Base-by-base conservation (phyloP, 1,140 invertebrate species). In the Panagrolaimus sp. region DNA sequence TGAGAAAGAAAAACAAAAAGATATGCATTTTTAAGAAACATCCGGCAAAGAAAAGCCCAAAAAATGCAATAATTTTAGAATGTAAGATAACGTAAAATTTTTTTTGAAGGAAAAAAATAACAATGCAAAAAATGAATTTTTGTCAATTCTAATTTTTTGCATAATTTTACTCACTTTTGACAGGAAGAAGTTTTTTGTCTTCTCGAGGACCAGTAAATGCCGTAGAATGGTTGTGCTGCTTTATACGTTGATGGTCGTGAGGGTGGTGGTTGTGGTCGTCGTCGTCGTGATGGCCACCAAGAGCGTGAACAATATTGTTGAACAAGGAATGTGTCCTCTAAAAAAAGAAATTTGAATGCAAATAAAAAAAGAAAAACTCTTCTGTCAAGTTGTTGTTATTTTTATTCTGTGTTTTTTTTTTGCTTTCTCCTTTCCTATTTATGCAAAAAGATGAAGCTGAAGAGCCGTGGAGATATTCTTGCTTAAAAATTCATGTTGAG, bases 301-400 rank as follows among this genome's bases (percentile, higher is more conserved):
- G 68, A n/a, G 84, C 84, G 68, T 81, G 84, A 48, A 86, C 84
- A 53, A 86, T 83, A 69, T 83, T 86, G 53, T 95, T 94, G 84
- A 98, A 98, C 47, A 98, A 85, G 44, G 92, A 92, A 85, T 98
- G 94, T 84, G 97, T 94, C 82, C 94, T 89, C 92, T 96, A 87
- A 78, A 66, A 38, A 38, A 38, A 38, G 31, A 38, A 38, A 53
- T 16, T 13, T 38, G 31, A 38, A 38, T 38, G 31, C 38, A n/a
- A 62, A 51, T 42, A 48, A 65, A 38, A 38, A 38, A 38, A n/a
- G n/a, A 7, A 38, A 38, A 38, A 38, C 31, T 38, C 31, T 38
- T 38, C 31, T 38, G 31, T 38, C 31, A 38, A 38, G 31, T 38
- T 38, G n/a, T 38, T 38, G 31, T 38, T 38, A 7, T 38, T 38